Conservation (phyloP, 1,140 invertebrate species). For the Galendromus occidentalis region DNA sequence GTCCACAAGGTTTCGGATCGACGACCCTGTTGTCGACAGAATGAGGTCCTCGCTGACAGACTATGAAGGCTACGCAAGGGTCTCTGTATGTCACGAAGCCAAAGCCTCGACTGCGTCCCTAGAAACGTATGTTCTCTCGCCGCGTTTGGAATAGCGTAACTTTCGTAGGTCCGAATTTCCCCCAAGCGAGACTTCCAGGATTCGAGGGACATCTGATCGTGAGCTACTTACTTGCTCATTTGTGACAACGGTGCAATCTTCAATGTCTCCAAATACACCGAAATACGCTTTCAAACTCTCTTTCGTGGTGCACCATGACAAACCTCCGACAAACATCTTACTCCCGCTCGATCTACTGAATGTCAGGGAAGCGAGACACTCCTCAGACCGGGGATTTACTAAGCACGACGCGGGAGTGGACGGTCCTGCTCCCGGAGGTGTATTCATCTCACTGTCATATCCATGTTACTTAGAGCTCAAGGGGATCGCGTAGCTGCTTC, state of each 20-base stretch:
- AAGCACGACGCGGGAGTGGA: no score
- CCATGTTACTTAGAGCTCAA: no score
- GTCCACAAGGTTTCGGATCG: conserved; percentile 3
- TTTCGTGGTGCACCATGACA: conserved; percentile 88
- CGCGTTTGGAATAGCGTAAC: no score
- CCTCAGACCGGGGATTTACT: no score
- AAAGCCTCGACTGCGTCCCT: conserved; percentile 79
- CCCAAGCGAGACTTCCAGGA: no score
- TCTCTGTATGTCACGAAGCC: conserved; percentile 93
- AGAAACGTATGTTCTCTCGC: conserved; percentile 36
- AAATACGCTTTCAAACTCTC: not conserved
- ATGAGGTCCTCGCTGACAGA: conserved; percentile 3
- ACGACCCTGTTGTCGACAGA: conserved; percentile 7
- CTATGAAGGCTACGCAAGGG: conserved; percentile 30
- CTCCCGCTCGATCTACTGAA: conserved; percentile 30
- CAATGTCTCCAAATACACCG: not conserved
- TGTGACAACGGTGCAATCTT: conserved; percentile 2
- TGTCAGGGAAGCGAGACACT: no score
- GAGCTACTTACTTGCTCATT: not conserved
- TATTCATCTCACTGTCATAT: no score
- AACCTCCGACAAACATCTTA: conserved; percentile 87
- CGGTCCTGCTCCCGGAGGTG: no score
- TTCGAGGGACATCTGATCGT: no score
- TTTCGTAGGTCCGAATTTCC: no score
- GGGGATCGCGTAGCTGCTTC: no score